A percentile compares a stretch with the other conserved stretches of the same genome.
Evolutionary conservation across 2,888 invertebrate genomes (phyloP).

Genomic region (Diarsia dahlii): DNA sequence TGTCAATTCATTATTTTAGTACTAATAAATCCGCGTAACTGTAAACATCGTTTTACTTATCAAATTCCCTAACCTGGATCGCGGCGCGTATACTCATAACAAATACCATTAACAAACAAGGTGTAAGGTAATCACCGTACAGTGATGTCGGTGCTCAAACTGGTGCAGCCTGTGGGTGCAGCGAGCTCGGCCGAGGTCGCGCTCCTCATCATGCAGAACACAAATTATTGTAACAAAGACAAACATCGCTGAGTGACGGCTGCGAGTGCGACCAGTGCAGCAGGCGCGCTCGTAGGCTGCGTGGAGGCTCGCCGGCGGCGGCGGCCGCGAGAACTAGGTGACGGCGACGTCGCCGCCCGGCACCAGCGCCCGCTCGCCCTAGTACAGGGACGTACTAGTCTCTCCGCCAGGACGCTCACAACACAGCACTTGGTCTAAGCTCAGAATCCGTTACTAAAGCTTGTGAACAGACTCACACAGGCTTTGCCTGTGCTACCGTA

Average conservation of each 20-base stretch:
- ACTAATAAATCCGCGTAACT: no score
- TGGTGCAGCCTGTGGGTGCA: neutral
- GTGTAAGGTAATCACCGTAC: no score
- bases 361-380: slow-evolving; percentile 43
- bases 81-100: no score
- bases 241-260: slow-evolving; percentile 12
- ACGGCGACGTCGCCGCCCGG: slow-evolving; percentile 62
- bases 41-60: no score
- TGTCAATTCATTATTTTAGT: no score
- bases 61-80: no score
- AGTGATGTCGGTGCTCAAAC: neutral
- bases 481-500: no score
- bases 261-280: slow-evolving; percentile 1
- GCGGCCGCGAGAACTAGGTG: slow-evolving; percentile 48
- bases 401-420: neutral
- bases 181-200: no score
- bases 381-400: slow-evolving; percentile 47
- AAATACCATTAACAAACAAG: no score
- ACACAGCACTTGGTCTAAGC: neutral
- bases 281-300: slow-evolving; percentile 20
- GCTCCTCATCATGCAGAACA: neutral
- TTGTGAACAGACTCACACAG: neutral
- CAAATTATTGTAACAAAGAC: slow-evolving; percentile 20
- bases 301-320: slow-evolving; percentile 15
- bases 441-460: neutral